Base-by-base conservation (phyloP, 1,140 invertebrate species). In the Heliconius hermathena region DNA sequence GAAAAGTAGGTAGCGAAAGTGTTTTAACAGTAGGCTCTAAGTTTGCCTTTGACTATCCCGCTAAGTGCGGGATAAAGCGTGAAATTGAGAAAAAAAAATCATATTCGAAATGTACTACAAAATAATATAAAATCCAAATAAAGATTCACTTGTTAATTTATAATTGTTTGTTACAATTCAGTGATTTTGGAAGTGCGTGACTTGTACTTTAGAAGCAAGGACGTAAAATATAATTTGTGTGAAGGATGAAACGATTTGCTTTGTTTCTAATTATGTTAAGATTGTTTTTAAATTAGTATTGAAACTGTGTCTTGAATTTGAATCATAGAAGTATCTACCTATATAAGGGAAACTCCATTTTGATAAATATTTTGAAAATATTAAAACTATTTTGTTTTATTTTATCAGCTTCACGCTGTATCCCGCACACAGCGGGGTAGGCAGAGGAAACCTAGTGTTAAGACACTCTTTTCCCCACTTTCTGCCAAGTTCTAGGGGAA, bases 151-250 rank as follows among this genome's bases (percentile, higher is more conserved):
- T 0, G 11, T 66, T 73, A 38, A 66, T 20, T 38, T 38, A n/a
- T 54, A 78, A 76, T 49, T 73, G 74, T 71, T 79, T 79, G 81
- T 82, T 79, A 74, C 77, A 79, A 46, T 77, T 82, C 41, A 82
- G 75, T 71, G 72, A 77, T 77, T 33, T 80, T 75, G 36, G 71
- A 57, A 75, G 72, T 82, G 76, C 78, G 75, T 82, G 81, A 73
- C 36, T 78, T 54, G 26, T 73, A 73, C 26, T 77, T 74, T 49
- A 36, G 26, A 46, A 22, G 22, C 81, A 77, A 80, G 81, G 81
- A 71, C 74, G 46, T 46, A 29, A 13, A 57, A 74, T 54, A 38
- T 46, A 57, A 72, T 79, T 76, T 54, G 81, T 79, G 81, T 80
- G 71, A 82, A 82, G 81, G 81, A 76, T 82, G 54, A 74, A 81